Base-by-base conservation (phyloP, 2,797 vertebrate genomes). In the Leontocebus nigricollis region DNA sequence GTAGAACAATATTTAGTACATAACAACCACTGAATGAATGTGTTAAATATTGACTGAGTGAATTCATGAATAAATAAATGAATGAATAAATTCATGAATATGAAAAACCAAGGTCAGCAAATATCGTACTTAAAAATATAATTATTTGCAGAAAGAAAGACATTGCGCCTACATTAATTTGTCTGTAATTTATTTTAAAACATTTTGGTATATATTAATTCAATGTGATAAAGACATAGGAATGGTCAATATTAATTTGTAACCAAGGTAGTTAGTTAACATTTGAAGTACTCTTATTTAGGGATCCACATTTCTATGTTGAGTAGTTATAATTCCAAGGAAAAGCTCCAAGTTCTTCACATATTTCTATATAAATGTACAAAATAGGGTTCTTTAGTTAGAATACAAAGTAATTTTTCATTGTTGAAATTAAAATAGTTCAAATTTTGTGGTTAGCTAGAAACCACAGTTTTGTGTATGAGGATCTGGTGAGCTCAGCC, bases 31-130 rank as follows among this genome's bases (percentile, higher is more conserved):
- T 85, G 30, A 77, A 20, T 73, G 81, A 61, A 82, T 57, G n/a
- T 87, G 52, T 64, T 96, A 88, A 88, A 94, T 83, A 88, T 64
- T 93, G 61, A 95, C 88, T 93, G 55, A 95, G 27, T 61, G 24
- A 70, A 90, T 86, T 77, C 52, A 83, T 92, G 30, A 92, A 44
- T 94, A 26, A 92, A 82, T 36, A 55, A 75, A n/a, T 81, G 33
- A 92, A 17, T 88, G 41, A 94, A 72, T 83, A 81, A 57, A 88
- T 76, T 95, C 39, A 95, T 93, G 64, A 80, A 76, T 77, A 93
- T 90, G 59, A 93, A 89, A 22, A 90, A 87, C n/a, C 7, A 64
- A 88, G 7, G 36, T 72, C n/a, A 80, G 33, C 7, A 93, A 90
- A 77, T 88, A 82, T 83, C n/a, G 50, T 77, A 83, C 9, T 82